Evolutionary conservation across 2,113 vertebrate species (phyloP).

Genomic region (Parus major): DNA sequence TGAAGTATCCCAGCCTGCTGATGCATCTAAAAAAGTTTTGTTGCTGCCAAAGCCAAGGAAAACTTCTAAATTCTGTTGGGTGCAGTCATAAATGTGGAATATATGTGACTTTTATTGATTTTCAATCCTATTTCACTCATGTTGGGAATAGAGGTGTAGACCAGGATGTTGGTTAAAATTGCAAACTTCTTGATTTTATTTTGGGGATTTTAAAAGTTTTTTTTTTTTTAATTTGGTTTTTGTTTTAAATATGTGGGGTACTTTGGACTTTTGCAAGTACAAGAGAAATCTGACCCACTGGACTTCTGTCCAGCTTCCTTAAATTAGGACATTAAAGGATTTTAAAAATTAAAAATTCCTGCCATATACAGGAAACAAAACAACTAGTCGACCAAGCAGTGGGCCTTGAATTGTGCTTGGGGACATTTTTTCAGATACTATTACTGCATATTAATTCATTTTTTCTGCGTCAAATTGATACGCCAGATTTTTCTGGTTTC

Average conservation of each 20-base stretch:
- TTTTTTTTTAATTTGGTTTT: background rate
- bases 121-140: background rate
- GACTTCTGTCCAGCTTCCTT: background rate
- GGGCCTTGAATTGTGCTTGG: background rate
- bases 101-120: background rate
- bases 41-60: background rate
- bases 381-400: background rate
- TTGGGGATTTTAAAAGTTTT: background rate
- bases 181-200: fast-evolving
- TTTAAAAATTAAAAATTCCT: background rate
- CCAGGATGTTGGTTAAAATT: background rate
- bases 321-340: background rate
- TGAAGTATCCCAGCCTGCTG: background rate
- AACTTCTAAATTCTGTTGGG: background rate
- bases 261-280: background rate
- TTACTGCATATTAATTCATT: background rate
- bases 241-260: background rate
- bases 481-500: background rate
- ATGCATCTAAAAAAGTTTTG: background rate
- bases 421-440: background rate
- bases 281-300: background rate
- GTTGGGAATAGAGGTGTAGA: background rate
- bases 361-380: background rate
- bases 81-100: background rate
- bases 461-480: background rate